A percentile compares a stretch with the other conserved stretches of the same genome.
These are phyloP conservation scores for Melanotaenia duboulayi DNA, from an alignment of 2,113 vertebrate species.

Conservation along the genomic window DNA sequence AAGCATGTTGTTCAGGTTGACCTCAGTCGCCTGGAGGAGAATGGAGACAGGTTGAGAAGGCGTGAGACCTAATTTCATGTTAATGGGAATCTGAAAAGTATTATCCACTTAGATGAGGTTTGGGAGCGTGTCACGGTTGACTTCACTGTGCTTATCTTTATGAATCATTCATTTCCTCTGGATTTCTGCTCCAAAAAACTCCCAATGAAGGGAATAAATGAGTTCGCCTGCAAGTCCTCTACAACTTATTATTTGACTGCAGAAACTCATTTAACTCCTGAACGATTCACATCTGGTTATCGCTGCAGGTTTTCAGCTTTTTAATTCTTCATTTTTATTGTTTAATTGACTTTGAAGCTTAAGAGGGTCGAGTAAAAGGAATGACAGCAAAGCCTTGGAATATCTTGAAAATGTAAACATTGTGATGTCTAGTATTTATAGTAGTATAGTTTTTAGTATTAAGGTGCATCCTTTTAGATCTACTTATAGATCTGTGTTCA, in stretches of 20 bases:
- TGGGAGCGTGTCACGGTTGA: slow-evolving; percentile 2
- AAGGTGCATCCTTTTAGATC: not conserved
- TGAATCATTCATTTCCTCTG: slow-evolving; percentile 19
- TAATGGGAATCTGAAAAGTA: not conserved
- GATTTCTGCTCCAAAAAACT: slow-evolving; percentile 14
- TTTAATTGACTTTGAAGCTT: slow-evolving; percentile 1
- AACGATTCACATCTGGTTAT: slow-evolving; percentile 18
- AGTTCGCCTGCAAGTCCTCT: slow-evolving; percentile 14
- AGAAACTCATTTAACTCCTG: slow-evolving; percentile 13
- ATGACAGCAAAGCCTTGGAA: rapidly evolving
- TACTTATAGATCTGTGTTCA: no score
- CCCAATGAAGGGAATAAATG: not conserved
- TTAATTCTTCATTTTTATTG: not conserved
- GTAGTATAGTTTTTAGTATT: no score
- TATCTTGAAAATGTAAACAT: not conserved
- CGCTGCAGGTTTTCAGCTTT: not conserved
- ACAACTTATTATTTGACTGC: slow-evolving; percentile 1
- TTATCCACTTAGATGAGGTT: slow-evolving; percentile 27
- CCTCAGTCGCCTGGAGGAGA: slow-evolving; percentile 88
- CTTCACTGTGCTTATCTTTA: slow-evolving; percentile 4
- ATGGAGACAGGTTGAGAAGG: not conserved
- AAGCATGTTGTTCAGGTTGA: slow-evolving; percentile 99
- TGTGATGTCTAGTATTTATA: not conserved
- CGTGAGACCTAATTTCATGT: not conserved
- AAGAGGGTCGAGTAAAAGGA: not conserved